phyloP scores from a whole-genome alignment of 2,113 vertebrate species.

The Myrmecobius fasciatus region DNA sequence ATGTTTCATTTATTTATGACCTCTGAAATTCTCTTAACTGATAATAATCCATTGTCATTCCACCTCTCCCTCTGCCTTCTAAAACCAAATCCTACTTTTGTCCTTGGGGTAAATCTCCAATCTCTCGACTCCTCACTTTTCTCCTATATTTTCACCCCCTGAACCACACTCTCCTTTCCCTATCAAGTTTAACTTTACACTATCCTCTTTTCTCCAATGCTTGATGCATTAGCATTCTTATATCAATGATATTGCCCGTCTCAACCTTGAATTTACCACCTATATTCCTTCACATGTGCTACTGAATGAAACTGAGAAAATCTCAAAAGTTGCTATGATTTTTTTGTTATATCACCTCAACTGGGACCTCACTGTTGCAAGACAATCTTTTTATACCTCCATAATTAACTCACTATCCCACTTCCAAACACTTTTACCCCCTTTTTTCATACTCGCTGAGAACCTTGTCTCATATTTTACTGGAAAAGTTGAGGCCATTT shows the following conservation, averaged over 20 bases:
- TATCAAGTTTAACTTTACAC: background rate
- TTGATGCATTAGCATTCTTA: background rate
- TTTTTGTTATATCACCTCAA: background rate
- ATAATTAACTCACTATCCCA: background rate
- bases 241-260: background rate
- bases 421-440: background rate
- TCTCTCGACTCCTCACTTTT: background rate
- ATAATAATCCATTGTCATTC: background rate
- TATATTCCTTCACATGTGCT: background rate
- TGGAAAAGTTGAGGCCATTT: background rate
- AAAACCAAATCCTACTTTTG: background rate
- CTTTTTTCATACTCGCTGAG: background rate
- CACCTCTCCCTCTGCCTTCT: background rate
- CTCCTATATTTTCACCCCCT: background rate
- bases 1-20: background rate
- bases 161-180: background rate
- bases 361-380: background rate
- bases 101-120: no score
- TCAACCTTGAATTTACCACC: background rate
- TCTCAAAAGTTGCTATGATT: background rate
- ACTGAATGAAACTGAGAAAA: background rate
- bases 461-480: background rate
- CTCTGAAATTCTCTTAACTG: background rate
- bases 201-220: background rate
- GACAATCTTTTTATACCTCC: background rate